Evolutionary conservation across 2,113 vertebrate genomes (phyloP), one percentile per base, ranked within the genome.

Genomic region (Embiotoca jacksoni): DNA sequence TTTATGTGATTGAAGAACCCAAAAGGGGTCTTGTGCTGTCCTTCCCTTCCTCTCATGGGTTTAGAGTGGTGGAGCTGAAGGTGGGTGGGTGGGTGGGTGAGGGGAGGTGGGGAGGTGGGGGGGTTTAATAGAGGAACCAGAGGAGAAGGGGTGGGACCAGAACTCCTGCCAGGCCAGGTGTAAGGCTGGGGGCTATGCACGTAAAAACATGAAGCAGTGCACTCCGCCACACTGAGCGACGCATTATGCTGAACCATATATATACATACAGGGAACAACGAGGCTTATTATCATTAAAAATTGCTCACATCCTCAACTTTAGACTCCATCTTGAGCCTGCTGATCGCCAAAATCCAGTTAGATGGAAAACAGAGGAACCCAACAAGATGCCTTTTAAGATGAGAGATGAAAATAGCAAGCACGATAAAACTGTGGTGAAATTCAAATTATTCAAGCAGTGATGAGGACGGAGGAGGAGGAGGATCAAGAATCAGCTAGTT

Each of bases 161-260:
- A 76, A 63, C 72, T 81, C 78, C 67, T 89, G 78, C 81, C 73
- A 80, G 74, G 78, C 90, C 91, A 94, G 91, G 93, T 93, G 92
- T 92, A 87, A 89, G 81, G 75, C 92, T 94, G 80, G 87, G 88
- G 90, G 93, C 92, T 67, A 89, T 88, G 78, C 93, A 88, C 50
- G 85, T 92, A 90, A 85, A 89, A 90, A 94, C 92, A 85, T 52
- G 85, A 86, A 84, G 64, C 74, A 54, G 30, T 67, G 30, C 64
- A 76, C 69, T 80, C 49, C 68, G 72, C 46, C 55, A 71, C 69
- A 72, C 58, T 50, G 56, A 56, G 32, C 7, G 3, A 81, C 33
- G 32, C n/a, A 58, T 73, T 60, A 60, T 6, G 58, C n/a, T 61
- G 59, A 86, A 55, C 44, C 55, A 16, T 71, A 53, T 70, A 52